Conservation (phyloP, 2,113 vertebrate genomes). For the Spermophilus dauricus region DNA sequence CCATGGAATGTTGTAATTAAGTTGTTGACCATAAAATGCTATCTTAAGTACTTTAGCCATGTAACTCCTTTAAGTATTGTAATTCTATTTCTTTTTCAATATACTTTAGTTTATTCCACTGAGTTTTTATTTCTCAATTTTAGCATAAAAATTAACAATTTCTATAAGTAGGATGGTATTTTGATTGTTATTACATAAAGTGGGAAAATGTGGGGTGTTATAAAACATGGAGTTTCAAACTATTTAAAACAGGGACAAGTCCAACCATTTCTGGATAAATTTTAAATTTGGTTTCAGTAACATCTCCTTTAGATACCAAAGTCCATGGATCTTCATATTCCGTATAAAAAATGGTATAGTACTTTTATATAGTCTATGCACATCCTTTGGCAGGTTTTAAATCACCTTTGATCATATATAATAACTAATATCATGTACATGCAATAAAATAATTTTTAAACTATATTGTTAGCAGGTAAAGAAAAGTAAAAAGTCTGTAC, state of each 20-base stretch:
- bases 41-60: neutral
- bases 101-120: neutral
- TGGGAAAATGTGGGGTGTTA: neutral
- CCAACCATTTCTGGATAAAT: neutral
- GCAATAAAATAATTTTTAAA: no score
- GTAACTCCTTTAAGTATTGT: neutral
- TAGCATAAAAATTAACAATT: neutral
- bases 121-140: neutral
- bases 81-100: neutral
- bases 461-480: neutral
- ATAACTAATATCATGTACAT: fast-evolving
- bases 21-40: neutral
- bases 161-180: neutral
- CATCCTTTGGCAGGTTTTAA: neutral
- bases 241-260: neutral
- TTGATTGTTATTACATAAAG: neutral
- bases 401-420: neutral
- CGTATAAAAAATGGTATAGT: neutral
- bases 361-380: neutral
- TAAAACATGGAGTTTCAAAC: neutral
- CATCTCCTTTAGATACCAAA: neutral
- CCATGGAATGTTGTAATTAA: neutral
- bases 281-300: neutral
- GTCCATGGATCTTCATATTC: neutral
- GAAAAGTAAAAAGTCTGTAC: neutral